Percentiles rank a stretch among this genome's conserved stretches.
phyloP scores from a whole-genome alignment of 2,888 invertebrate species.

The Flexamia atlantica region DNA sequence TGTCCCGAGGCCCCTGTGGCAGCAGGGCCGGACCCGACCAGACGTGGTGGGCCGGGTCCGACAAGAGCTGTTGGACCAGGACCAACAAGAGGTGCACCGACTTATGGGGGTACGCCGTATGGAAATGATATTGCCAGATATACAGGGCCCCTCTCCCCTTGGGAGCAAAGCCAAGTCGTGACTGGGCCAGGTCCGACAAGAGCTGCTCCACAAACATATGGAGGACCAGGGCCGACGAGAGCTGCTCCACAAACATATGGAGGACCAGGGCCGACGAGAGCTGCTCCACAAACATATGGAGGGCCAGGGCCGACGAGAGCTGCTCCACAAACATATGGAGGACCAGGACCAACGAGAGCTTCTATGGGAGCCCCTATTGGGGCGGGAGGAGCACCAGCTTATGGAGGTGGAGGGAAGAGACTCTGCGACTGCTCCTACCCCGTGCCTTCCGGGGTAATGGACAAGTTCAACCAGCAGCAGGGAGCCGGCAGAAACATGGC shows the following conservation, averaged over 20 bases:
- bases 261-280: not conserved
- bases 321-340: too few species aligned
- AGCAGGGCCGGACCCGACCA: too few species aligned
- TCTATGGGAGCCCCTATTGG: too few species aligned
- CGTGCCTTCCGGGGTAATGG: conserved; percentile 8
- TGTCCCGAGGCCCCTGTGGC: too few species aligned
- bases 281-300: too few species aligned
- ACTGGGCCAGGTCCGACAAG: not conserved
- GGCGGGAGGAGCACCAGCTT: not conserved
- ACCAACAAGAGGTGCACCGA: too few species aligned
- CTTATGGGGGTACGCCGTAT: too few species aligned
- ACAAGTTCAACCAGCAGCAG: not conserved
- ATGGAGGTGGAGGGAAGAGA: not conserved
- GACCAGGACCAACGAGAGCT: too few species aligned
- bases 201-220: not conserved
- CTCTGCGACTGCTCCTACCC: conserved; percentile 29
- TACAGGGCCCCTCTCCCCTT: not conserved
- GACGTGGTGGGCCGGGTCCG: too few species aligned
- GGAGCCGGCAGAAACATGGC: not conserved
- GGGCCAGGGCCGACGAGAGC: too few species aligned
- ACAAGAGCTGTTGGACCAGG: too few species aligned
- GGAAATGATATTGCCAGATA: not conserved
- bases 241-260: not conserved
- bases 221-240: not conserved
- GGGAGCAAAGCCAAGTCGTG: not conserved